Conservation (phyloP, 2,888 invertebrate genomes). For the Erannis defoliaria region DNA sequence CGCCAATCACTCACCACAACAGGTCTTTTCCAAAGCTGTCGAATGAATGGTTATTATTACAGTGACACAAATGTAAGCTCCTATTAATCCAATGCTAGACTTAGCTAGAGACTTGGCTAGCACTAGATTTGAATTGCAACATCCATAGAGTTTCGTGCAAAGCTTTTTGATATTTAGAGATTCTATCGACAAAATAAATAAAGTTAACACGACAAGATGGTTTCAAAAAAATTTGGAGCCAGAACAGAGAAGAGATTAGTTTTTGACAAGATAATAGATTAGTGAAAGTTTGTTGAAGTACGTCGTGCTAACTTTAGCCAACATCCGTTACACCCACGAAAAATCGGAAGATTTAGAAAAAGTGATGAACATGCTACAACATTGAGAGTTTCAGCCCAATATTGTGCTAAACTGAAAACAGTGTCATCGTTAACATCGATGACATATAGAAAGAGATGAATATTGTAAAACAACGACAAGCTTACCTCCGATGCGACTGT, state of each 20-base stretch:
- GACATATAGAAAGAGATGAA: constrained; percentile 48
- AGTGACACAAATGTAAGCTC: constrained; percentile 39
- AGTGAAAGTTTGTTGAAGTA: background rate
- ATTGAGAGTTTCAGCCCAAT: constrained; percentile 69
- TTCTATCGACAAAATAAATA: background rate
- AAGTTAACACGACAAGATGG: constrained; percentile 21
- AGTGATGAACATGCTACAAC: constrained; percentile 70
- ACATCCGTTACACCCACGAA: constrained; percentile 17
- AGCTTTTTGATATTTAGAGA: constrained; percentile 50
- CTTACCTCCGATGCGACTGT: constrained; percentile 94
- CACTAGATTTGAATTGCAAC: constrained; percentile 9
- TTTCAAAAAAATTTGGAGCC: background rate
- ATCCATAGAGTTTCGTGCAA: constrained; percentile 61
- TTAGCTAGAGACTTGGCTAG: too few relatives aligned
- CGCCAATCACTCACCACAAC: constrained; percentile 82
- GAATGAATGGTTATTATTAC: constrained; percentile 74
- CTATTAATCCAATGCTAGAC: constrained; percentile 27
- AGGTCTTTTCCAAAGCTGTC: constrained; percentile 86
- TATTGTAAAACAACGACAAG: constrained; percentile 21
- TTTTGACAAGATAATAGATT: background rate
- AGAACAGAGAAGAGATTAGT: background rate
- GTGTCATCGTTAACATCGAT: constrained; percentile 45
- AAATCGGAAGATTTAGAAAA: constrained; percentile 35
- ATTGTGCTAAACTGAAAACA: constrained; percentile 57
- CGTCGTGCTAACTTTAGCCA: constrained; percentile 23